Conservation (phyloP, 2,888 invertebrate species). For the Cheiracanthium punctorium region DNA sequence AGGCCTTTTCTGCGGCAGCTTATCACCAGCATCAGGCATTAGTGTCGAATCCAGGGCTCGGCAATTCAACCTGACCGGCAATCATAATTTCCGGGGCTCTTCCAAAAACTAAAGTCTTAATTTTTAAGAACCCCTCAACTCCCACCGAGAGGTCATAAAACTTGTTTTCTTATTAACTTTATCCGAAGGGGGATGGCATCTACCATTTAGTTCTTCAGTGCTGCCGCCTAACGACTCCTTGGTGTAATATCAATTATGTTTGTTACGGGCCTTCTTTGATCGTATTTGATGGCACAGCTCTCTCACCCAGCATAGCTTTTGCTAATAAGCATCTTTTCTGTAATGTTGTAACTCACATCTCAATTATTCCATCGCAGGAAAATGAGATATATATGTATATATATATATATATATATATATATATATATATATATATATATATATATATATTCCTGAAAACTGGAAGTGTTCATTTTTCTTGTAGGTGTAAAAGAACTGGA, state of each 20-base stretch:
- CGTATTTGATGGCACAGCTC: constrained; percentile 49
- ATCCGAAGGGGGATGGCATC: constrained; percentile 62
- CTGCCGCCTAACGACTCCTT: constrained; percentile 65
- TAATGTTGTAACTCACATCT: constrained; percentile 63
- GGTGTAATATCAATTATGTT: constrained; percentile 70
- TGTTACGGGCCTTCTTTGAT: constrained; percentile 64
- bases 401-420: no score
- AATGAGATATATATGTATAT: no score
- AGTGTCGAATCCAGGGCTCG: background rate
- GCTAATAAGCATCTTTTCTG: constrained; percentile 61
- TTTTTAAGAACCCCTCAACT: constrained; percentile 60
- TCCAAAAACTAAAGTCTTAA: constrained; percentile 69
- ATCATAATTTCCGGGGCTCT: constrained; percentile 59
- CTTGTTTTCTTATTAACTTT: constrained; percentile 70
- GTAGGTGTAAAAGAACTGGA: background rate
- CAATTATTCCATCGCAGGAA: constrained; percentile 52
- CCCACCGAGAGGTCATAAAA: constrained; percentile 61
- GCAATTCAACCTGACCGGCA: constrained; percentile 20
- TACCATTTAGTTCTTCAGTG: constrained; percentile 68
- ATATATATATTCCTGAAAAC: constrained; percentile 8
- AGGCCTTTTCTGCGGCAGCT: background rate
- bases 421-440: no score
- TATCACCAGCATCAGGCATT: constrained; percentile 1
- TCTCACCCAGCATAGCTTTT: constrained; percentile 7
- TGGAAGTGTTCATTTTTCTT: constrained; percentile 13